phyloP scores from a whole-genome alignment of 2,888 invertebrate genomes.

The Acleris laterana region DNA sequence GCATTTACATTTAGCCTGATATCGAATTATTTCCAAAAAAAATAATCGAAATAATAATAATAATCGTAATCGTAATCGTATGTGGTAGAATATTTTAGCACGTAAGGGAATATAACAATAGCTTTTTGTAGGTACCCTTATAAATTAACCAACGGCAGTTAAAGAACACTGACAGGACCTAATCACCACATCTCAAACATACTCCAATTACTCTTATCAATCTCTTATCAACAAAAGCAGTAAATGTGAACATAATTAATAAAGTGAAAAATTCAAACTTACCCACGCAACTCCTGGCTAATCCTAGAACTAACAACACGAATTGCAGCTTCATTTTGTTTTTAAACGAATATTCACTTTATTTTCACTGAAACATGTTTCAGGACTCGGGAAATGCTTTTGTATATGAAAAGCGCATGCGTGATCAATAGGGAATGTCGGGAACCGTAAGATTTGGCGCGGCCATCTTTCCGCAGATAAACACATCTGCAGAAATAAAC shows the following conservation, averaged over 20 bases:
- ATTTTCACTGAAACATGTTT: constrained; percentile 55
- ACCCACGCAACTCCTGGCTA: constrained; percentile 59
- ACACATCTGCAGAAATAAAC: not conserved
- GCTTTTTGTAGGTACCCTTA: too few relatives aligned
- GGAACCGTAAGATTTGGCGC: not conserved
- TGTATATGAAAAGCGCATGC: constrained; percentile 59
- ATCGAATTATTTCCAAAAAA: too few relatives aligned
- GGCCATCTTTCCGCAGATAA: too few relatives aligned
- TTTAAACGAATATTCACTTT: constrained; percentile 33
- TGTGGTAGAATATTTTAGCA: too few relatives aligned
- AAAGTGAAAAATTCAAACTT: constrained; percentile 46
- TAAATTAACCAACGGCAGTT: too few relatives aligned
- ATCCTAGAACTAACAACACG: constrained; percentile 57
- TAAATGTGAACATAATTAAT: not conserved
- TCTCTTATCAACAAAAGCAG: not conserved
- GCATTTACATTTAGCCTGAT: too few relatives aligned
- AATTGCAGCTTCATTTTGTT: constrained; percentile 61
- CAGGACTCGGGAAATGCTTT: constrained; percentile 34
- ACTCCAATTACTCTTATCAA: not conserved
- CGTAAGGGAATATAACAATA: too few relatives aligned
- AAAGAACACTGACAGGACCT: too few relatives aligned
- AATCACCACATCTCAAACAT: too few relatives aligned
- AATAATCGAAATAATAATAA: too few relatives aligned
- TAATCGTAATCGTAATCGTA: too few relatives aligned
- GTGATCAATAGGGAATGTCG: constrained; percentile 66